A percentile compares a stretch with the other conserved stretches of the same genome.
Conservation (phyloP, 2,113 vertebrate genomes). For the Syngnathus scovelli region DNA sequence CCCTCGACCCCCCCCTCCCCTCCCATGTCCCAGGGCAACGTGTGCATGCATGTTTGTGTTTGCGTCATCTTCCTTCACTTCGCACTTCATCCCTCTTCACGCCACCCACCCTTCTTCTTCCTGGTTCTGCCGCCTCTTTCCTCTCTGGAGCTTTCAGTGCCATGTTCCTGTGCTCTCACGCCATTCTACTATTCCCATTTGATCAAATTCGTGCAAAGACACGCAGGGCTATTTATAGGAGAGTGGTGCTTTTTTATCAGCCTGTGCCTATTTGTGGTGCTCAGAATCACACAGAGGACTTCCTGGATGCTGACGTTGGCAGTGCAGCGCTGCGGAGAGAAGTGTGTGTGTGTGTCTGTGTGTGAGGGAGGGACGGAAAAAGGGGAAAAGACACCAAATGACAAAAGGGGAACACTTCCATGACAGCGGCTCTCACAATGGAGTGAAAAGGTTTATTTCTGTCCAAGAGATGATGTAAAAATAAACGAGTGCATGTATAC, state of each 20-base stretch:
- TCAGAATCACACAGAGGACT: constrained; percentile 73
- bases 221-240: constrained; percentile 71
- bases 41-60: background rate
- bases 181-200: constrained; percentile 46
- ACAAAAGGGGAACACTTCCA: constrained; percentile 31
- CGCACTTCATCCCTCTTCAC: background rate
- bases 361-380: constrained; percentile 5
- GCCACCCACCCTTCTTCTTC: background rate
- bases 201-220: constrained; percentile 66
- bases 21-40: constrained; percentile 25
- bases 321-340: constrained; percentile 65
- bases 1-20: constrained; percentile 2
- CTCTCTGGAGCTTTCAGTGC: constrained; percentile 17
- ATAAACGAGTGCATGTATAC: constrained; percentile 23
- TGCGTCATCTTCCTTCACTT: constrained; percentile 16
- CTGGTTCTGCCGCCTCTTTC: background rate
- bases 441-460: constrained; percentile 47
- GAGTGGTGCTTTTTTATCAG: constrained; percentile 70
- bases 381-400: constrained; percentile 18
- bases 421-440: constrained; percentile 11
- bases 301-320: constrained; percentile 73
- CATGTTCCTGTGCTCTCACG: constrained; percentile 21
- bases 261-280: constrained; percentile 73
- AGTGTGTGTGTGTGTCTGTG: constrained; percentile 22
- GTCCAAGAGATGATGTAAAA: constrained; percentile 23